Percentiles rank a stretch among this genome's conserved stretches.
Conservation (phyloP, 2,888 invertebrate species). For the Trachelus stipa region DNA sequence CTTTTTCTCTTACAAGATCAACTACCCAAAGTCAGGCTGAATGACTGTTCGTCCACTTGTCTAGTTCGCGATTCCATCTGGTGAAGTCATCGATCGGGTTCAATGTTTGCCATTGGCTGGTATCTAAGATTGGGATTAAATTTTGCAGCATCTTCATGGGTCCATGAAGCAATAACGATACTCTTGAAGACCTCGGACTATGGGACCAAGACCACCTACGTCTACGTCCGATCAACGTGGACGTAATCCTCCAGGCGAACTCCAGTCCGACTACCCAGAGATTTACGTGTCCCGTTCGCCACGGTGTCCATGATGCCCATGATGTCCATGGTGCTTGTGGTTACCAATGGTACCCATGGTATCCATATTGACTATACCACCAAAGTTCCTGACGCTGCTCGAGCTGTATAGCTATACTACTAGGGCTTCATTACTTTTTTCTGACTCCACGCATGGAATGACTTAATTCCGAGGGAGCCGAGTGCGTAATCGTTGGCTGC, state of each 20-base stretch:
- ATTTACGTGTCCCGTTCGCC: slow-evolving; percentile 31
- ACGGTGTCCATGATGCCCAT: slow-evolving; percentile 31
- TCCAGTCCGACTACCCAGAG: neutral
- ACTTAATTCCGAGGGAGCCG: slow-evolving; percentile 36
- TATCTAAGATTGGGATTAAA: too few species aligned
- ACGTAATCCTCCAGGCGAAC: neutral
- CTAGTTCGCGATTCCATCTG: too few species aligned
- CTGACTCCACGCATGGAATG: slow-evolving; percentile 36
- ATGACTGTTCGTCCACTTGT: neutral
- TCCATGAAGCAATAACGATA: too few species aligned
- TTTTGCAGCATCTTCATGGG: too few species aligned
- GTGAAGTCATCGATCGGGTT: too few species aligned
- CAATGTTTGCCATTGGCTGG: too few species aligned
- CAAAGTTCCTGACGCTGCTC: too few species aligned
- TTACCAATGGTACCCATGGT: slow-evolving; percentile 20
- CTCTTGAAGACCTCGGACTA: neutral
- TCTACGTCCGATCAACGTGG: too few species aligned
- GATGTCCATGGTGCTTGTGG: slow-evolving; percentile 17
- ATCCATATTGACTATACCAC: neutral
- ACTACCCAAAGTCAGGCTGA: neutral
- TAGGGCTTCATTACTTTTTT: slow-evolving; percentile 50
- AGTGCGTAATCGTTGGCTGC: too few species aligned
- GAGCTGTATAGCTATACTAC: slow-evolving; percentile 1
- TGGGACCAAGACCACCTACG: neutral
- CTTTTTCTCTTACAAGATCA: neutral